phyloP scores from a whole-genome alignment of 2,888 invertebrate genomes.

The Eulithis prunata region DNA sequence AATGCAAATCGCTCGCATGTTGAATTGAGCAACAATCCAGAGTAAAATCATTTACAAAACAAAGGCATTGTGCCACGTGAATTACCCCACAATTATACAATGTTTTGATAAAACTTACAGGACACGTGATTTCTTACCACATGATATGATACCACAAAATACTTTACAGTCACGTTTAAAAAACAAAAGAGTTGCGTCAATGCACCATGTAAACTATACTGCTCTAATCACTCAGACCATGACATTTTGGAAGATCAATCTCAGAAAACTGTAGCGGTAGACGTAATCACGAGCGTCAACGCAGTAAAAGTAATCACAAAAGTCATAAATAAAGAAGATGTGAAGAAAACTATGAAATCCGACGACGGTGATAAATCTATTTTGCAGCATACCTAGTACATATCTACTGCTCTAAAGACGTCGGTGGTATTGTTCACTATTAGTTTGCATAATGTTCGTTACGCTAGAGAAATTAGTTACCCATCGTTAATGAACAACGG shows the following conservation, averaged over 20 bases:
- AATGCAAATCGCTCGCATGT: conserved; percentile 34
- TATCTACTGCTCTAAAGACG: not conserved
- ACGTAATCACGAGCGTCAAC: conserved; percentile 25
- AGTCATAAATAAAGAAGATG: conserved; percentile 3
- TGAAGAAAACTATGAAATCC: conserved; percentile 11
- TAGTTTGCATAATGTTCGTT: not conserved
- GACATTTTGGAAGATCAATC: conserved; percentile 30
- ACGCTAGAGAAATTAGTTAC: not conserved
- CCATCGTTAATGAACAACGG: not conserved
- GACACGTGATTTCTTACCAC: conserved; percentile 36
- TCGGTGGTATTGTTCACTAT: conserved; percentile 3
- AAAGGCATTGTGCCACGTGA: conserved; percentile 52
- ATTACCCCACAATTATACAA: conserved; percentile 46
- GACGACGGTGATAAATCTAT: conserved; percentile 1
- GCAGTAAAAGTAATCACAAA: conserved; percentile 23
- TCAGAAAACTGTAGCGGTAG: conserved; percentile 20
- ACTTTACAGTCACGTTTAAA: conserved; percentile 13
- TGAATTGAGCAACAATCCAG: conserved; percentile 47
- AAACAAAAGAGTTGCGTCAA: conserved; percentile 28
- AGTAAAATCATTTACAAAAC: conserved; percentile 49
- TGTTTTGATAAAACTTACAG: conserved; percentile 34
- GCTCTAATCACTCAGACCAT: conserved; percentile 14
- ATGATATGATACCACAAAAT: conserved; percentile 29
- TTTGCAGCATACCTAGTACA: not conserved
- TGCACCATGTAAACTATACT: not conserved